Conservation (phyloP, 2,113 vertebrate species). For the Malurus cyaneus region DNA sequence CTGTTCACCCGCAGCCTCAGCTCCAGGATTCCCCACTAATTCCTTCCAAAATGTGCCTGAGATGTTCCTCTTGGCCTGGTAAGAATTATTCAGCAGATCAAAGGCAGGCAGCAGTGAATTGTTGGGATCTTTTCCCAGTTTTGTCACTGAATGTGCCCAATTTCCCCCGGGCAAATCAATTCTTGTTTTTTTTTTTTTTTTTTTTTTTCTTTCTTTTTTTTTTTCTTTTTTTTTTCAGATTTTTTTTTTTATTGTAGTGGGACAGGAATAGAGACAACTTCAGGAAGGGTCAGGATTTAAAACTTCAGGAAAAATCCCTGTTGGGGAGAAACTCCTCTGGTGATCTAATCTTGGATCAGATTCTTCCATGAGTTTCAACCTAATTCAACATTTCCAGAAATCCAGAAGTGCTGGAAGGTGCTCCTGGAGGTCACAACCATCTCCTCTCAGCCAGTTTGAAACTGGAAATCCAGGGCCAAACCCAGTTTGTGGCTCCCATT, state of each 20-base stretch:
- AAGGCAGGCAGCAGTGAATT: not conserved
- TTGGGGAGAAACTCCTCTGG: not conserved
- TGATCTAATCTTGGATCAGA: not conserved
- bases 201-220: no score
- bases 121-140: not conserved
- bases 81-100: not conserved
- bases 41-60: not conserved
- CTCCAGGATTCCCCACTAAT: not conserved
- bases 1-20: not conserved
- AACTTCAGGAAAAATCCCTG: not conserved
- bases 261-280: not conserved
- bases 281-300: not conserved
- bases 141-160: not conserved
- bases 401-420: not conserved
- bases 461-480: not conserved
- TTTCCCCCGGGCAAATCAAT: not conserved
- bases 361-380: not conserved
- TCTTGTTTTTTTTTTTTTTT: not conserved
- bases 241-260: not conserved
- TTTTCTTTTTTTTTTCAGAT: not conserved
- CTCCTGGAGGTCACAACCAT: not conserved
- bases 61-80: not conserved
- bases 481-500: not conserved
- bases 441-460: not conserved
- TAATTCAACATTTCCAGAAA: rapidly evolving